Evolutionary conservation across 2,888 invertebrate genomes (phyloP), one percentile per base, ranked within the genome.

Genomic region (Bedellia somnulentella): DNA sequence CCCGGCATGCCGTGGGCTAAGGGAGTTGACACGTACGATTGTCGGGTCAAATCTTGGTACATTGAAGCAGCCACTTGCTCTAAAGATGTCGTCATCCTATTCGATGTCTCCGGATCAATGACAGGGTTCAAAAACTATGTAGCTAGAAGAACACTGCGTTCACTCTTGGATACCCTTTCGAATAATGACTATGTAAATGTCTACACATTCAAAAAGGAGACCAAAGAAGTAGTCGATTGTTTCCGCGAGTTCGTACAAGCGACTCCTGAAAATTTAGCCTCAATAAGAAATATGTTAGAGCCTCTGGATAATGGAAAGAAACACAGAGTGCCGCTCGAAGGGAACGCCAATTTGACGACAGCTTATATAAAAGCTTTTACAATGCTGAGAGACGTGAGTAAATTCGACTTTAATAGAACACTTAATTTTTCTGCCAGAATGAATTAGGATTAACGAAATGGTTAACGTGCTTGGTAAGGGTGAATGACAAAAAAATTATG

Each of bases 121-220:
- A 87, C 86, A 16, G 98, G 97, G 1, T 82, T 81, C 39, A 78
- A 80, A 31, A 80, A 82, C 50, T 85, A 85, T 44, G 82, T 87
- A 18, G 95, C 93, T 9, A 83, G 87, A 46, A 85, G 89, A 47
- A 97, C 97, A 1, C 86, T 97, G 13, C 80, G 84, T 34, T 87
- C 89, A 23, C 86, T 99, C 35, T 63, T 99, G 45, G 92, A 94
- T 37, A 98, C 99, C 0, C 82, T 99, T 28, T 95, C 94, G 5
- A 97, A 98, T 55, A 97, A 99, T 58, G 99, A 99, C 62, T 97
- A 89, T 56, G 90, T 99, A 33, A 97, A 96, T 47, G 87, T 99
- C 15, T 85, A 92, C 44, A 84, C 85, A 52, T 90, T 86, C 46
- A 90, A 92, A 43, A 83, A 85, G 24, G 78, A 67, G 1, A 83